These are phyloP conservation scores for Simalia tracyae DNA, from an alignment of 2,797 vertebrate species.

Conservation along the genomic window DNA sequence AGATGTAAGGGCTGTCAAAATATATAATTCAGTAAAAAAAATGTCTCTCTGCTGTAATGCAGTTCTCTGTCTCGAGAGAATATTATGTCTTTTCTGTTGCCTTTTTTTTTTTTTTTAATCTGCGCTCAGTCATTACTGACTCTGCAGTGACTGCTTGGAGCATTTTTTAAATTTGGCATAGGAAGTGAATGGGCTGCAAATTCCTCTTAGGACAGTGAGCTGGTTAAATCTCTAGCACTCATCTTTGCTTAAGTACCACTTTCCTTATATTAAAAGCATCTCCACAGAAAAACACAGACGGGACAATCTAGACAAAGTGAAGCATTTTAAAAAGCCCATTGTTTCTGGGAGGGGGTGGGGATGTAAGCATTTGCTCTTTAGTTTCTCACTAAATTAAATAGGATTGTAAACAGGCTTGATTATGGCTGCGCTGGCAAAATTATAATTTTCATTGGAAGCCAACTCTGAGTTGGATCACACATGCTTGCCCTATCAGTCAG, in stretches of 20 bases:
- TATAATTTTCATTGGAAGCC: background rate
- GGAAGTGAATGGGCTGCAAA: constrained; percentile 9
- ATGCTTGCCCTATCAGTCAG: background rate
- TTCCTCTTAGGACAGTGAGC: background rate
- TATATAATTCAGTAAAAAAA: background rate
- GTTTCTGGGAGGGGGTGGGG: background rate
- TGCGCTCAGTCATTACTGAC: too few species aligned
- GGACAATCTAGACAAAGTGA: background rate
- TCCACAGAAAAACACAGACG: background rate
- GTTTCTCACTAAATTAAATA: background rate
- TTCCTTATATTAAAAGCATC: background rate
- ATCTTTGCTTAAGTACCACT: background rate
- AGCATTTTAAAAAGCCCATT: background rate
- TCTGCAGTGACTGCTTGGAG: too few species aligned
- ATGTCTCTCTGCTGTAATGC: background rate
- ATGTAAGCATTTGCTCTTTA: background rate
- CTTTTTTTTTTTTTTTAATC: too few species aligned
- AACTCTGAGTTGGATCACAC: background rate
- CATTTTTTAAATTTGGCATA: constrained; percentile 1
- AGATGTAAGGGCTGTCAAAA: background rate
- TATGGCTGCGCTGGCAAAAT: background rate
- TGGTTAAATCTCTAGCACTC: constrained; percentile 4
- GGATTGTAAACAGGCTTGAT: background rate
- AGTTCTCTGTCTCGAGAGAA: background rate
- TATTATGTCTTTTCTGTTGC: constrained; percentile 2